Base-by-base conservation (phyloP, 2,888 invertebrate species). In the Chouioia cunea region DNA sequence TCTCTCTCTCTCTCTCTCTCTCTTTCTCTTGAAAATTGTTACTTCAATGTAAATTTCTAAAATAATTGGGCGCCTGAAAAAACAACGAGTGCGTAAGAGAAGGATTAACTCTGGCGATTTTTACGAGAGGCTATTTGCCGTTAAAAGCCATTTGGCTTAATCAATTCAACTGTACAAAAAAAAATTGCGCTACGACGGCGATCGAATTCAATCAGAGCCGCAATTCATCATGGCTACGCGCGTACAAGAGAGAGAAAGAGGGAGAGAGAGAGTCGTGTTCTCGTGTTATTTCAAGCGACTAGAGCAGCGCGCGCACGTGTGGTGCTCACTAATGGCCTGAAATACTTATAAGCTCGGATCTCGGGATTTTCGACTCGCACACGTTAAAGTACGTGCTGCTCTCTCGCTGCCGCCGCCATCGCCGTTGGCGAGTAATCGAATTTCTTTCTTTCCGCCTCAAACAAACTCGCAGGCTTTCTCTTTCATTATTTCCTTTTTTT, bases 341-440 rank as follows among this genome's bases (percentile, higher is more conserved):
- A 66, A 66, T 66, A 58, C 58, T 66, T 52, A 66, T 66, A 66
- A 59, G 57, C 58, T 27, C 43, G 23, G 20, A 50, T 20, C 53
- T 23, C 50, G 27, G 53, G 63, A 63, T 63, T 63, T 53, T 63
- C 63, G 63, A 63, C 63, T 27, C 63, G 18, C 52, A 43, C 16
- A 36, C 14, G 20, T 18, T 46, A 16, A 63, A 18, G 43, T 63
- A 36, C 36, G 36, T 36, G 36, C 36, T 6, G 36, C 36, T 6
- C 2, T n/a, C n/a, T n/a, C n/a, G n/a, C 10, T 10, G 4, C 36
- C 6, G 36, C 36, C 12, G 36, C 36, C 6, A 6, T 12, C 6
- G 36, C 36, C 6, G 36, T 12, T 12, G 36, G 36, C 36, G 36
- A 36, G 23, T 53, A 52, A 52, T 46, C 53, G 43, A 52, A 36